Evolutionary conservation across 2,888 invertebrate species (phyloP), one percentile per base, ranked within the genome.

Genomic region (Acrobasis repandana): DNA sequence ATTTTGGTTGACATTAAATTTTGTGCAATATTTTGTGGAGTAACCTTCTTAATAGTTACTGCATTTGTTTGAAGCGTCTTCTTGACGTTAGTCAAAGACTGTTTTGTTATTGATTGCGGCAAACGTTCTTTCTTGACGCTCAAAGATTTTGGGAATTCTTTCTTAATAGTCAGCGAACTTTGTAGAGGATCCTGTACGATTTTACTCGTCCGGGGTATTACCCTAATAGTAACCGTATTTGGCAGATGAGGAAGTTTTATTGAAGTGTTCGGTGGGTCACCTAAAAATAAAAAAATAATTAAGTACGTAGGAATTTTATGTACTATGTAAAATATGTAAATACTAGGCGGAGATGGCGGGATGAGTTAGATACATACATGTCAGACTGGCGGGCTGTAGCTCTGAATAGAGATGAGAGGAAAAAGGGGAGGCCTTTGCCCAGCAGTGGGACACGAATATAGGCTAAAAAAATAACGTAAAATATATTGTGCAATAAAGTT

Each of bases 211-310:
- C 5, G 43, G 43, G 14, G 43, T n/a, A n/a, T 43, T n/a, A 14
- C n/a, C 43, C 28, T 28, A 28, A 28, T 28, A 28, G 14, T 43
- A 1, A 43, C 11, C 10, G 28, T 14, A 28, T 50, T 28, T 28
- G 20, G n/a, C 50, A 20, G 28, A 28, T 2, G 28, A 18, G 14
- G 50, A 28, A 50, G 20, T 20, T 18, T 14, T 50, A 48, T 18
- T 50, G 50, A 28, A 14, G 18, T 14, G 50, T 50, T 50, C 20
- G 20, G 14, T 50, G 50, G 20, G 28, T 43, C 20, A 50, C 50
- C 50, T 50, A 50, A 50, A 50, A 50, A 43, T 56, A 50, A n/a
- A 58, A 28, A 50, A 43, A 43, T 11, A 43, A 14, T 43, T 28
- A 28, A 28, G 6, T 28, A 28, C 6, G 28, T 28, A 28, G 8